Evolutionary conservation across 1,140 invertebrate genomes (phyloP).

Genomic region (Pachyrhynchus sulphureomaculatus): DNA sequence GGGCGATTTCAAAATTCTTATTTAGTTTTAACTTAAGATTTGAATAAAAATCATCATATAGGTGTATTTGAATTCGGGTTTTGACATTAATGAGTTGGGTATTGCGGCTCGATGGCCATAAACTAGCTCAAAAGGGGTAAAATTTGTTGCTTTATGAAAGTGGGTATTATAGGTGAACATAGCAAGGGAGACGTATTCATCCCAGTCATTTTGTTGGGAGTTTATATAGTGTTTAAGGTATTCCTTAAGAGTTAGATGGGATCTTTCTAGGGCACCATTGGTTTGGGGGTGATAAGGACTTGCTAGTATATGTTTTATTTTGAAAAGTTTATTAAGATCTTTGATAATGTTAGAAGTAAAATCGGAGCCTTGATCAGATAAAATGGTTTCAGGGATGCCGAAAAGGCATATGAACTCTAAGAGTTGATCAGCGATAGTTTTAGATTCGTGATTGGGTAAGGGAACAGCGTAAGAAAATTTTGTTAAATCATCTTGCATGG

Average conservation of each 20-base stretch:
- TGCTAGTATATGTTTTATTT: conserved; percentile 39
- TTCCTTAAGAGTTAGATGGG: conserved; percentile 41
- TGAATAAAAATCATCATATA: conserved; percentile 43
- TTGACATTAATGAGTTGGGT: conserved; percentile 31
- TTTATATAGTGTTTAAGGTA: conserved; percentile 43
- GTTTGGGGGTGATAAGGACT: conserved; percentile 44
- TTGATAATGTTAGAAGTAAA: conserved; percentile 37
- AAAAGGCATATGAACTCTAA: conserved; percentile 36
- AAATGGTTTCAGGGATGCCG: conserved; percentile 45
- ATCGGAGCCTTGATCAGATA: conserved; percentile 48
- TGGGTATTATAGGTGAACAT: conserved; percentile 50
- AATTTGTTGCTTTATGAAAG: conserved; percentile 47
- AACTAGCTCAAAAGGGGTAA: conserved; percentile 51
- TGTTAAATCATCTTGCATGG: conserved; percentile 46
- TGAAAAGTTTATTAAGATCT: conserved; percentile 39
- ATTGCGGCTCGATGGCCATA: conserved; percentile 46
- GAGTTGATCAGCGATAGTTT: conserved; percentile 38
- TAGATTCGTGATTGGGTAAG: conserved; percentile 39
- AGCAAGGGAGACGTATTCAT: conserved; percentile 43
- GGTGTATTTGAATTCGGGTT: conserved; percentile 37
- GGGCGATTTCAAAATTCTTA: conserved; percentile 40
- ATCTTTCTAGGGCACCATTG: conserved; percentile 47
- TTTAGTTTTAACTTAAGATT: conserved; percentile 45
- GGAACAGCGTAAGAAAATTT: conserved; percentile 41
- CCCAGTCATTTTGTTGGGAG: conserved; percentile 40